Evolutionary conservation across 2,113 vertebrate genomes (phyloP), one percentile per base, ranked within the genome.

Genomic region (Hyperoodon ampullatus): DNA sequence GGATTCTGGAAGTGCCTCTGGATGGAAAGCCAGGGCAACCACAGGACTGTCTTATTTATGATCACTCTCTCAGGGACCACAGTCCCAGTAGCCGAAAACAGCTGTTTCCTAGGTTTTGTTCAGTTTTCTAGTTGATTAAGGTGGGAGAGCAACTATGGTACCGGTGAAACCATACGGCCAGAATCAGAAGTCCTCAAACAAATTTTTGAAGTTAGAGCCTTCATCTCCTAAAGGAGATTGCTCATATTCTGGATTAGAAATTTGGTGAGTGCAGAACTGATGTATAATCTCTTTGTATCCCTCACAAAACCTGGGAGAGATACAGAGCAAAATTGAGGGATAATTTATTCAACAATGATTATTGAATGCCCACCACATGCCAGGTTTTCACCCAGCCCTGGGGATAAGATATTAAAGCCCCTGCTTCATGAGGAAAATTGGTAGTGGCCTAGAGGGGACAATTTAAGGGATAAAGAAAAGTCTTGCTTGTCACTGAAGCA

Each of bases 351-450:
- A 66, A n/a, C 66, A 58, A 50, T 72, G 50, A 72, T 85, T 42
- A 26, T 1, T 8, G 23, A 72, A 55, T 44, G 61, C 33, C 58
- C 14, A 2, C 23, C 6, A 8, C 0, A 2, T 15, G 39, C 33
- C 50, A 53, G 50, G 33, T 33, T 77, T 71, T 39, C 39, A 39
- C 35, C 13, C 15, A 28, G 42, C 28, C 70, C 72, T 42, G 30
- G 42, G 42, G 87, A 33, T 8, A 33, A 39, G 61, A 30, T 11
- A n/a, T 42, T 39, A 19, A 82, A 42, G 33, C 58, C 35, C 75
- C 47, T 50, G 68, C 60, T 70, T 42, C 2, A 13, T 8, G 77
- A 50, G 19, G 23, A 18, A 82, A 75, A 68, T n/a, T n/a, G 6
- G 11, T 42, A 18, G 68, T 39, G 26, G 33, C 50, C 77, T 16